These are phyloP conservation scores for Parthenolecanium corni DNA, from an alignment of 2,888 invertebrate genomes.

Conservation along the genomic window DNA sequence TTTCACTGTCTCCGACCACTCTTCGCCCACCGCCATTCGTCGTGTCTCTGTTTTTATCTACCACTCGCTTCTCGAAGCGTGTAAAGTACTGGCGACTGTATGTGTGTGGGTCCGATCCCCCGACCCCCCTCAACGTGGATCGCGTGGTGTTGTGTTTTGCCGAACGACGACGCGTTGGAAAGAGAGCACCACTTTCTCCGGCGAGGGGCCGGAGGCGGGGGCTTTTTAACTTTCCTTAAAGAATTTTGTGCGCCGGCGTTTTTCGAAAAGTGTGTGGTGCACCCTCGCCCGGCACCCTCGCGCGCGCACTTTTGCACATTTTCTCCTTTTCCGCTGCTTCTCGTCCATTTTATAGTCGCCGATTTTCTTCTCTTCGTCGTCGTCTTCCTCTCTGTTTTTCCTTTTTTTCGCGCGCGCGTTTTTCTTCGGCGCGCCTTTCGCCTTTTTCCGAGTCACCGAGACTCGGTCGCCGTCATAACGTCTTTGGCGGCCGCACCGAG, in stretches of 20 bases:
- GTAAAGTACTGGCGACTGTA: too few relatives aligned
- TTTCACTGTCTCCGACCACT: conserved; percentile 7
- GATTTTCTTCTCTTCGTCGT: background rate
- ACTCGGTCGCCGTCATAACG: background rate
- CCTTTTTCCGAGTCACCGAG: background rate
- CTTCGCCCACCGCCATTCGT: background rate
- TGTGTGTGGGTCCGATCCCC: too few relatives aligned
- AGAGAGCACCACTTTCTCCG: conserved; percentile 2
- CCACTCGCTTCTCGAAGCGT: conserved; percentile 20
- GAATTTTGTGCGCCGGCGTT: conserved; percentile 29
- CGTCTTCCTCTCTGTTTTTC: background rate
- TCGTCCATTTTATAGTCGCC: background rate
- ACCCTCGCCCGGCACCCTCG: conserved; percentile 22
- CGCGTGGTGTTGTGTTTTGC: conserved; percentile 1
- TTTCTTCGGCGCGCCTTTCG: background rate
- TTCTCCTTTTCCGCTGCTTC: background rate
- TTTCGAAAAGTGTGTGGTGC: background rate
- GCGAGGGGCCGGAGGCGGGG: background rate
- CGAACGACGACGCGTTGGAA: too few relatives aligned
- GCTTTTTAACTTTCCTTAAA: conserved; percentile 2
- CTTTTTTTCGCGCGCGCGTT: background rate
- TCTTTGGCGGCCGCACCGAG: background rate
- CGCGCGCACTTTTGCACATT: background rate
- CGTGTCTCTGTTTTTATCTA: background rate
- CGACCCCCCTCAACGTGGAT: too few relatives aligned